A percentile compares a stretch with the other conserved stretches of the same genome.
Evolutionary conservation across 2,888 invertebrate genomes (phyloP).

Genomic region (Pseudococcus jackbeardsleyi): DNA sequence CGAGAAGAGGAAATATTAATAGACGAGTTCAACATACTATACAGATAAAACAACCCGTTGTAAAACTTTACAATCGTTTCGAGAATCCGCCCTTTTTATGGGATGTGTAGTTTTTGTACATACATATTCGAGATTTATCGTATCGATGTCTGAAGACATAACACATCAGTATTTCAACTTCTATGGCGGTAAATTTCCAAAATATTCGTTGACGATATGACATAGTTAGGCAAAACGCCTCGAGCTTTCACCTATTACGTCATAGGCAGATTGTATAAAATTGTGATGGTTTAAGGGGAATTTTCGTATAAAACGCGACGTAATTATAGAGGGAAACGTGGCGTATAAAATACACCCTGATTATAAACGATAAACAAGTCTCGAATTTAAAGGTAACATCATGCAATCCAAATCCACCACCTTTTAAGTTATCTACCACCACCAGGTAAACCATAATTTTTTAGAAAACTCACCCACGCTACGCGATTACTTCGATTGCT

Average conservation of each 20-base stretch:
- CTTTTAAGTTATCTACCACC: background rate
- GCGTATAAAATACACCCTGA: background rate
- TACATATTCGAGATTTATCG: background rate
- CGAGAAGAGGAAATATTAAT: background rate
- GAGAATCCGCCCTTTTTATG: background rate
- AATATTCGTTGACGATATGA: background rate
- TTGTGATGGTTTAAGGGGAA: background rate
- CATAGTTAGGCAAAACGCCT: background rate
- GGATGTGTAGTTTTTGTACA: background rate
- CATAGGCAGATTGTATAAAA: background rate
- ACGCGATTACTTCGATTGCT: background rate
- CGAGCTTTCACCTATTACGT: background rate
- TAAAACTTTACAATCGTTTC: conserved; percentile 16
- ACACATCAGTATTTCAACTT: background rate
- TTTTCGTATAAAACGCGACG: background rate
- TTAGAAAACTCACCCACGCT: background rate
- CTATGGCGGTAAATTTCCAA: background rate
- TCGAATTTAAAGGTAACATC: background rate
- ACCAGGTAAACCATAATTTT: background rate
- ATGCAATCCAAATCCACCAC: background rate
- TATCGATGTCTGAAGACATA: background rate
- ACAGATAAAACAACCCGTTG: conserved; percentile 20
- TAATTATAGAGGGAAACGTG: background rate
- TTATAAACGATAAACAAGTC: background rate
- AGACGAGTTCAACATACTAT: conserved; percentile 29